These are phyloP conservation scores for Cryptotermes secundus DNA, from an alignment of 1,140 invertebrate species.

Conservation along the genomic window DNA sequence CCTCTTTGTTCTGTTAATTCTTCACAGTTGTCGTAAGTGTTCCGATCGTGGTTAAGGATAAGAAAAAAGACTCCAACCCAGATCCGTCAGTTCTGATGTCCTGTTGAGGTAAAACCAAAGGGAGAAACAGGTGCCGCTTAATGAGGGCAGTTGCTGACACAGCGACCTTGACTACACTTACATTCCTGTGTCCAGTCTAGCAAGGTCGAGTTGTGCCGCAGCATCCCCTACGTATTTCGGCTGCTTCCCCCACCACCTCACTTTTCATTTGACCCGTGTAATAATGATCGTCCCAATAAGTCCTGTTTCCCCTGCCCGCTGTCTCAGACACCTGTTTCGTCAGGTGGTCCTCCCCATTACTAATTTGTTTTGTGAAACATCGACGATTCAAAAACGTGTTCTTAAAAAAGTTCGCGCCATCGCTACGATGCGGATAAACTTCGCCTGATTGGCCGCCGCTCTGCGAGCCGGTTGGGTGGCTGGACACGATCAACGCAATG, in stretches of 20 bases:
- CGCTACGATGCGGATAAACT: neutral
- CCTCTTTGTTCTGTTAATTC: too few species aligned
- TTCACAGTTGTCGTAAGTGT: too few species aligned
- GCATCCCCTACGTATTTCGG: neutral
- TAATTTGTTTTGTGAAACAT: constrained; percentile 2
- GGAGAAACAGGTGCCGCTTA: neutral
- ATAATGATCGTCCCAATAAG: neutral
- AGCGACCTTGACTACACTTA: neutral
- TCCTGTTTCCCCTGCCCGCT: neutral
- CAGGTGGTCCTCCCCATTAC: neutral
- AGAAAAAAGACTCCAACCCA: too few species aligned
- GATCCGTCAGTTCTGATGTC: too few species aligned
- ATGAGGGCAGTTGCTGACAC: neutral
- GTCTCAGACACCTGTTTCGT: neutral
- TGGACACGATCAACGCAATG: neutral
- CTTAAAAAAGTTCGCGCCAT: neutral
- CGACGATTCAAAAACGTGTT: neutral
- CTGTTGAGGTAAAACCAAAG: neutral
- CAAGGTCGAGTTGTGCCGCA: neutral
- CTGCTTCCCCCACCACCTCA: neutral
- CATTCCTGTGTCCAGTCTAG: neutral
- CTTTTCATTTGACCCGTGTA: neutral
- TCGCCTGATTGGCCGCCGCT: neutral
- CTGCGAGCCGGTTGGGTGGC: neutral
- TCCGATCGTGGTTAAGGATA: too few species aligned